Base-by-base conservation (phyloP, 1,140 invertebrate genomes). In the Pemphigus obesinymphae region DNA sequence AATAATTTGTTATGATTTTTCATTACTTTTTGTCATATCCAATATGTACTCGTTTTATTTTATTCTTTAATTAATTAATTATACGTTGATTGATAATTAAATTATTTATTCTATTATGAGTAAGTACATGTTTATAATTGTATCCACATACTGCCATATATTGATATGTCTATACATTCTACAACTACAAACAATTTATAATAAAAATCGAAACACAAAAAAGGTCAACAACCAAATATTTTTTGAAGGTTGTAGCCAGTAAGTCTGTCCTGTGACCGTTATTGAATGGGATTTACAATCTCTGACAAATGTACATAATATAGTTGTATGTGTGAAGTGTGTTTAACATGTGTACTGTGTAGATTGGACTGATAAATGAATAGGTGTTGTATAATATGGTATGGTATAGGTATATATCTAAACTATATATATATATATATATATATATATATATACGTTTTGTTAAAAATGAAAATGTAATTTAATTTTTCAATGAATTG, bases 191-290 rank as follows among this genome's bases (percentile, higher is more conserved):
- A 45, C 1, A 45, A 11, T 40, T 3, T 40, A 45, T 11, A 11
- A 45, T 11, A 45, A 45, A 45, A 45, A 45, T 45, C 10, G 43
- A 45, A 45, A 11, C 10, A 11, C 4, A 40, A 40, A 63, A 68
- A 68, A 40, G 63, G 63, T 68, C 34, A 43, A 37, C 63, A 13
- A 68, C 63, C 20, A 68, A 68, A 45, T 29, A 45, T 29, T 72
- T 29, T 4, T 48, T 8, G 40, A 3, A 72, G 23, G 23, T 45
- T 20, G 68, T 40, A 48, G 68, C 40, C 68, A 72, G 23, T 7
- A 26, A 20, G 68, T 72, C 68, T 72, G 68, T 72, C 48, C 68
- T 72, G 68, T 72, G 40, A 72, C 68, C 45, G 20, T 72, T 55
- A 29, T 48, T 72, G 43, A 72, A 72, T 48, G 43, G 68, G 23